phyloP scores from a whole-genome alignment of 53 echinoderm and acorn worm genomes.

The Apostichopus leukothele region DNA sequence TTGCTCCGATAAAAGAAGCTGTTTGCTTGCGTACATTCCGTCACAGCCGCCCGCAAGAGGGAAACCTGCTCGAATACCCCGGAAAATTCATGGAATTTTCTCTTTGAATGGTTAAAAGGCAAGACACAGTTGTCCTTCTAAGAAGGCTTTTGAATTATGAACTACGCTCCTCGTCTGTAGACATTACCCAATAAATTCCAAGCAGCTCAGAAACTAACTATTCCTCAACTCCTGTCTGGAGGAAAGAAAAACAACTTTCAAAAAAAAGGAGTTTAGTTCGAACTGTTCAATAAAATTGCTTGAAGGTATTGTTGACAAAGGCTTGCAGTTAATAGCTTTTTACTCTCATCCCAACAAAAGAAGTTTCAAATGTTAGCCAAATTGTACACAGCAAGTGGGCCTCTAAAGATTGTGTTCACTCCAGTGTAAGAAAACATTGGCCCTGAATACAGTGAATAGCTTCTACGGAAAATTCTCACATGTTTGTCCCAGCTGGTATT shows the following conservation, averaged over 20 bases:
- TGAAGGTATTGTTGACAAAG: not conserved
- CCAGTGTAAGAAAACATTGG: not conserved
- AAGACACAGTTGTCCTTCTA: too few relatives aligned
- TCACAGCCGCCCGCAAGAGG: not conserved
- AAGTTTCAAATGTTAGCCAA: not conserved
- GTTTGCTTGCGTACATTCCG: not conserved
- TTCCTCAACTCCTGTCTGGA: not conserved
- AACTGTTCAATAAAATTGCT: not conserved
- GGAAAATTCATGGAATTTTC: not conserved
- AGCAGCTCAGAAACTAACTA: not conserved
- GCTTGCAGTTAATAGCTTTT: not conserved
- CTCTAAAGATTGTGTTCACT: not conserved
- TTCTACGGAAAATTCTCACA: too few relatives aligned
- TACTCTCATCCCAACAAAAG: not conserved
- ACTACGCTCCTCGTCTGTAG: too few relatives aligned
- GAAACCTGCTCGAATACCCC: not conserved
- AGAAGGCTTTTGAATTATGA: too few relatives aligned
- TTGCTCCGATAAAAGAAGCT: not conserved
- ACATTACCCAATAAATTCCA: too few relatives aligned
- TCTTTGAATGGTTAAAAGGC: not conserved
- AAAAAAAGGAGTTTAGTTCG: not conserved
- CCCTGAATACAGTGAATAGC: too few relatives aligned
- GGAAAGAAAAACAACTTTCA: not conserved
- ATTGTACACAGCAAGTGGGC: not conserved
- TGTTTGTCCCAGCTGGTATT: too few relatives aligned